Conservation (phyloP, 1,140 invertebrate genomes). For the Aphelenchoides avenae region DNA sequence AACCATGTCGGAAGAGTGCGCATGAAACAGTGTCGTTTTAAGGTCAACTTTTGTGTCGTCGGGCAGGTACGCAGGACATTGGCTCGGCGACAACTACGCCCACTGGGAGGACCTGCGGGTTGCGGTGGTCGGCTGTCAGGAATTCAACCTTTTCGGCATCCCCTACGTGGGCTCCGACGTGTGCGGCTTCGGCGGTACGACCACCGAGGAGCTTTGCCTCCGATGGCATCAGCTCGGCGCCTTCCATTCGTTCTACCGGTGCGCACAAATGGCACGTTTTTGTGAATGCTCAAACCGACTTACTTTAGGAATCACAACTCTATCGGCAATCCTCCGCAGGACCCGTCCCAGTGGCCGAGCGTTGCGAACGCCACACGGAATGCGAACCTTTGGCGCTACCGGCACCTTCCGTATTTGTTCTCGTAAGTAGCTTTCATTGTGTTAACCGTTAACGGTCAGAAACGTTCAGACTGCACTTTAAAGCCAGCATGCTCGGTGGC, state of each 20-base stretch:
- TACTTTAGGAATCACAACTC: slow-evolving; percentile 51
- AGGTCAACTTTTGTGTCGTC: slow-evolving; percentile 68
- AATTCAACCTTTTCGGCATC: slow-evolving; percentile 76
- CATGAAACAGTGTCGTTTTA: slow-evolving; percentile 32
- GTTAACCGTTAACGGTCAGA: background rate
- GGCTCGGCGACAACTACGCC: slow-evolving; percentile 74
- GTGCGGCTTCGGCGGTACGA: slow-evolving; percentile 60
- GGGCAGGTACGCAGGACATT: slow-evolving; percentile 79
- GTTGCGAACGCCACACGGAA: slow-evolving; percentile 55
- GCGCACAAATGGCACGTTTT: background rate
- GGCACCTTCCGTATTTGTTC: slow-evolving; percentile 57
- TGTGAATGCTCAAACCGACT: slow-evolving; percentile 3
- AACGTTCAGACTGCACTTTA: slow-evolving; percentile 37
- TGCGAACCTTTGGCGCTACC: slow-evolving; percentile 55
- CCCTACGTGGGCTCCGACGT: slow-evolving; percentile 59
- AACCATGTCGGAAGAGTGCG: slow-evolving; percentile 6
- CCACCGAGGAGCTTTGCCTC: slow-evolving; percentile 59
- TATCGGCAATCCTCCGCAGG: slow-evolving; percentile 34
- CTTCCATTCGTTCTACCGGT: slow-evolving; percentile 43
- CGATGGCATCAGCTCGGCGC: slow-evolving; percentile 53
- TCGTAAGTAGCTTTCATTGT: slow-evolving; percentile 19
- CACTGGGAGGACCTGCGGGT: slow-evolving; percentile 62
- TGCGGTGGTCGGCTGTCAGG: slow-evolving; percentile 61
- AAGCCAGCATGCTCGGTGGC: slow-evolving; percentile 36
- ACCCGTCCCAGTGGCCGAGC: slow-evolving; percentile 52